Evolutionary conservation across 2,113 vertebrate genomes (phyloP), one percentile per base, ranked within the genome.

Genomic region (Phocoena phocoena): DNA sequence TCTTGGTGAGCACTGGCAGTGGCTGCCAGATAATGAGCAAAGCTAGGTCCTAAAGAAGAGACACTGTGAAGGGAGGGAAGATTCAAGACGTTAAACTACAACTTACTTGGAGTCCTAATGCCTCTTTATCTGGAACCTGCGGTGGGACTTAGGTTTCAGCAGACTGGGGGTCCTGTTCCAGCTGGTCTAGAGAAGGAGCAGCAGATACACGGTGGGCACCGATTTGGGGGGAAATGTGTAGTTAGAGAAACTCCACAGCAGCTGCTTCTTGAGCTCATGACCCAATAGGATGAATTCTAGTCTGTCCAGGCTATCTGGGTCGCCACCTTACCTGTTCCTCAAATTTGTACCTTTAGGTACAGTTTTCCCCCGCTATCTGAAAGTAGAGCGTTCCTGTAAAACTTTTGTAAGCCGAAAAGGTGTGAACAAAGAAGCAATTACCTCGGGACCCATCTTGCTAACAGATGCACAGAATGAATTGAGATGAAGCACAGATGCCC

Each of bases 171-270:
- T 63, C n/a, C 79, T 77, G 6, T 47, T 89, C 60, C 53, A 86
- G 21, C 7, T 31, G 50, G 89, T 41, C 28, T 82, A 63, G n/a
- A 41, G 47, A 84, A 81, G 36, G 44, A 65, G 31, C 23, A 73
- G 8, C 31, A 50, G 14, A 26, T 41, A n/a, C 21, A 3, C 17
- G n/a, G 10, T 0, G 12, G 26, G 50, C 9, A 1, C 10, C 10
- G 12, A 74, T 21, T 20, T n/a, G 41, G n/a, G 14, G 21, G 18
- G 38, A 38, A 81, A 10, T 41, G 25, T 26, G 4, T 41, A 38
- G 12, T 31, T 33, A 85, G 23, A 83, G 28, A 80, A 62, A 50
- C 55, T 50, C 58, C 15, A 28, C 25, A 58, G 44, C 8, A 53
- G n/a, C n/a, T 92, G 41, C 21, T 18, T 17, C 23, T 55, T 44